phyloP scores from a whole-genome alignment of 2,113 vertebrate species.

The Ardeotis arabs region DNA sequence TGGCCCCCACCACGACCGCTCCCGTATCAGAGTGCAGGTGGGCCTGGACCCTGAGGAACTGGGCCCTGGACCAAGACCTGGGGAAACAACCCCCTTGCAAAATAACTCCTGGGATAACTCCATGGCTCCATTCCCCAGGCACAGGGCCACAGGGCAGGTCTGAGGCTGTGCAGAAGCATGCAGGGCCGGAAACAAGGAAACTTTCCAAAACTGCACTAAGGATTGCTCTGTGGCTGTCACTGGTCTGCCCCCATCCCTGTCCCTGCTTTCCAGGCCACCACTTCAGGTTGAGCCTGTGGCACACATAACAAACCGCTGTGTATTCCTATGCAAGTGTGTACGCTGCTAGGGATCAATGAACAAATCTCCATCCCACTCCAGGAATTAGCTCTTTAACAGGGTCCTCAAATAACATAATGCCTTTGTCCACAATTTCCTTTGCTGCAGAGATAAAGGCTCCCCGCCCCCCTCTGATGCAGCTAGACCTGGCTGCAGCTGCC shows the following conservation, averaged over 20 bases:
- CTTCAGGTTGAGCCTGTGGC: not conserved
- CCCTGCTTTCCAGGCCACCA: not conserved
- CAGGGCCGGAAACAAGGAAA: not conserved
- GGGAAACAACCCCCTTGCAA: not conserved
- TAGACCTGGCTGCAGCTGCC: not conserved
- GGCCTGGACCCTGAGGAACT: not conserved
- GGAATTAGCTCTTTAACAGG: not conserved
- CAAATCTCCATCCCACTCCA: not conserved
- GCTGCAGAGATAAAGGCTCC: not conserved
- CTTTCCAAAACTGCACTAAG: not conserved
- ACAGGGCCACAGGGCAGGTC: not conserved
- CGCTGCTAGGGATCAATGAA: not conserved
- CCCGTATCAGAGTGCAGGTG: not conserved
- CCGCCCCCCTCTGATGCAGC: not conserved
- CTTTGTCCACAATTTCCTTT: not conserved
- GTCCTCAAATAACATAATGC: not conserved
- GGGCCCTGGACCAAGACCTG: not conserved
- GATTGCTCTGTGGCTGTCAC: not conserved
- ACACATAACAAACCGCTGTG: fast-evolving
- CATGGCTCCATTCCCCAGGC: not conserved
- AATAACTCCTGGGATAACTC: not conserved
- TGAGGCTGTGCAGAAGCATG: not conserved
- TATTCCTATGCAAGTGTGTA: not conserved
- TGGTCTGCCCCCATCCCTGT: not conserved
- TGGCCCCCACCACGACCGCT: not conserved